Percentiles rank a stretch among this genome's conserved stretches.
Conservation (phyloP, 2,113 vertebrate genomes). For the Apteryx mantelli region DNA sequence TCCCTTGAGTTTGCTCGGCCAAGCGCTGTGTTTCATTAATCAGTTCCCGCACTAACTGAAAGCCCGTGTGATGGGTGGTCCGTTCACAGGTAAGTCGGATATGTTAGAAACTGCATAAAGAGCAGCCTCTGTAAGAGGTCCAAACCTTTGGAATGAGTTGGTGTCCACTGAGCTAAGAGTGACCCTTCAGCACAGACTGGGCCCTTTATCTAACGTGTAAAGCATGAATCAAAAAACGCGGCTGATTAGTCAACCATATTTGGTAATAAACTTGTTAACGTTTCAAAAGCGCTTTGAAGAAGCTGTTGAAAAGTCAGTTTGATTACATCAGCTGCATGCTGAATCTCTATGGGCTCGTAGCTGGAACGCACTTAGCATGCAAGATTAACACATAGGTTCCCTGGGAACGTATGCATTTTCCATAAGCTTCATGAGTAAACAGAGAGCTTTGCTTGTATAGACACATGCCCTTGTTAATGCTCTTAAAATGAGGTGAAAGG, state of each 20-base stretch:
- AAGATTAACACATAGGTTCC: background rate
- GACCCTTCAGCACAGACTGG: background rate
- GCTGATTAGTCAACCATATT: background rate
- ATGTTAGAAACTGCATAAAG: background rate
- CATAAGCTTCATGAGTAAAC: background rate
- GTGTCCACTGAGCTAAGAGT: background rate
- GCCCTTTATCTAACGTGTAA: background rate
- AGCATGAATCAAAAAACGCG: background rate
- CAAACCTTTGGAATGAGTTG: background rate
- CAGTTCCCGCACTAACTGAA: background rate
- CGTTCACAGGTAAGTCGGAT: rapidly evolving
- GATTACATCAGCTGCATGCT: background rate
- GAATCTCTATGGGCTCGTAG: background rate
- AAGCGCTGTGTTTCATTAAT: rapidly evolving
- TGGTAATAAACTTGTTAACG: background rate
- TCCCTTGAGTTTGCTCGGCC: background rate
- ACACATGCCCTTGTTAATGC: background rate
- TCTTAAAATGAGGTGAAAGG: background rate
- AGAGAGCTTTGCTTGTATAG: background rate
- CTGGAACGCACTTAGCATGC: background rate
- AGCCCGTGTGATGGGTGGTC: too few species aligned
- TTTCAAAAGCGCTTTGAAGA: background rate
- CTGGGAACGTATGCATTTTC: rapidly evolving
- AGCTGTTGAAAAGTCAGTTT: background rate
- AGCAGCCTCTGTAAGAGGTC: too few species aligned